Percentiles rank a stretch among this genome's conserved stretches.
Conservation (phyloP, 2,113 vertebrate genomes). For the Mustelus asterias region DNA sequence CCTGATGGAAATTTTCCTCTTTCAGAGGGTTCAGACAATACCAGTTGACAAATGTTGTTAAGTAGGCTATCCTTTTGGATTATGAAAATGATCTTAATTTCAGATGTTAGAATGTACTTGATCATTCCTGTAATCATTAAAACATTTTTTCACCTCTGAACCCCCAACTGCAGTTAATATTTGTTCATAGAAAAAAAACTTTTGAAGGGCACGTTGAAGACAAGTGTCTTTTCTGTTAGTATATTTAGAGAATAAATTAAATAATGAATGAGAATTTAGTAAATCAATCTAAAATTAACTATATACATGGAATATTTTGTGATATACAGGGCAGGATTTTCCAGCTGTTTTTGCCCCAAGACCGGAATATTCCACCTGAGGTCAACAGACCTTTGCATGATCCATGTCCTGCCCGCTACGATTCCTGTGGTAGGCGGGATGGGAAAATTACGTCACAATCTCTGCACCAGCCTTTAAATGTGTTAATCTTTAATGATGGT, state of each 20-base stretch:
- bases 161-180: background rate
- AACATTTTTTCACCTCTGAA: background rate
- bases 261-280: background rate
- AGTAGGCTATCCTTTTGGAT: background rate
- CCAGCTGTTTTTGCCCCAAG: too few species aligned
- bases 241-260: background rate
- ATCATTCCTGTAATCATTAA: background rate
- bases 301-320: background rate
- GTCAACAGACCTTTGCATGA: too few species aligned
- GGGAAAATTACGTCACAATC: background rate
- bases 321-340: background rate
- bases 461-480: background rate
- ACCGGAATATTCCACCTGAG: too few species aligned
- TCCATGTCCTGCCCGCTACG: too few species aligned
- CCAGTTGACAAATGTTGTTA: background rate
- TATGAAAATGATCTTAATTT: background rate
- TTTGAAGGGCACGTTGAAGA: background rate
- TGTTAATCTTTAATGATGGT: background rate
- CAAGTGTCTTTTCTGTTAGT: background rate
- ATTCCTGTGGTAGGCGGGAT: too few species aligned
- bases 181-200: background rate
- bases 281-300: background rate
- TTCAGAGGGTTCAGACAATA: background rate
- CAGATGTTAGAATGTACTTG: background rate
- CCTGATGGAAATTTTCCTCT: background rate